Conservation (phyloP, 2,113 vertebrate species). For the Octodon degus region DNA sequence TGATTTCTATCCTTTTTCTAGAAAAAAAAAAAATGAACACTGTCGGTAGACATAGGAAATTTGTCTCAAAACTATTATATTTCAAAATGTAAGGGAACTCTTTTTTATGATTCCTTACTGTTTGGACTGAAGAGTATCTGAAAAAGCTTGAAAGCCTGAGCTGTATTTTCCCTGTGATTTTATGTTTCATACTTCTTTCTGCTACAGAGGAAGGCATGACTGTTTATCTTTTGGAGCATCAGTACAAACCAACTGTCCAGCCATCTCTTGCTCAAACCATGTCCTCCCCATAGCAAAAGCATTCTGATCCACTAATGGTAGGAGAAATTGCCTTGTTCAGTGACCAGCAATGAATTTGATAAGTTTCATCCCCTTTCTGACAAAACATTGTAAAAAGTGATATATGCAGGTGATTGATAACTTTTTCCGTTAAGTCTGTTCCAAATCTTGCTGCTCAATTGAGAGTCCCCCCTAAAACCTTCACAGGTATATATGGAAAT, state of each 20-base stretch:
- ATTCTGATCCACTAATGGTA: not conserved
- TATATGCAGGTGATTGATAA: not conserved
- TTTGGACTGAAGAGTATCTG: not conserved
- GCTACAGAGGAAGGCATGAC: not conserved
- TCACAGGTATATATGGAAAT: not conserved
- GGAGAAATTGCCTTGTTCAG: not conserved
- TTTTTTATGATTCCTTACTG: conserved; percentile 34
- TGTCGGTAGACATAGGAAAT: conserved; percentile 13
- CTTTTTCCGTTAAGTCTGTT: not conserved
- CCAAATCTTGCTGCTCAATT: not conserved
- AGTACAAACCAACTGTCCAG: not conserved
- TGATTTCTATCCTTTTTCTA: conserved; percentile 51
- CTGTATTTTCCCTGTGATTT: not conserved
- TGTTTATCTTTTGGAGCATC: not conserved
- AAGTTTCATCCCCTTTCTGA: not conserved
- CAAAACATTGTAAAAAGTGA: not conserved
- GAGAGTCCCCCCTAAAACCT: not conserved
- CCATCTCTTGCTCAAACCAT: not conserved
- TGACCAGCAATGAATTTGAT: not conserved
- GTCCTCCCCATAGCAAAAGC: not conserved
- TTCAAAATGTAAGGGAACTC: conserved; percentile 36
- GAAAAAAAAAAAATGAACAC: conserved; percentile 44
- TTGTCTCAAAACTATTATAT: conserved; percentile 47
- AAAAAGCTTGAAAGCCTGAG: not conserved
- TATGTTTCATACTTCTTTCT: not conserved